These are phyloP conservation scores for Monoplex corrugatus DNA, from an alignment of 2,888 invertebrate species.

Conservation along the genomic window DNA sequence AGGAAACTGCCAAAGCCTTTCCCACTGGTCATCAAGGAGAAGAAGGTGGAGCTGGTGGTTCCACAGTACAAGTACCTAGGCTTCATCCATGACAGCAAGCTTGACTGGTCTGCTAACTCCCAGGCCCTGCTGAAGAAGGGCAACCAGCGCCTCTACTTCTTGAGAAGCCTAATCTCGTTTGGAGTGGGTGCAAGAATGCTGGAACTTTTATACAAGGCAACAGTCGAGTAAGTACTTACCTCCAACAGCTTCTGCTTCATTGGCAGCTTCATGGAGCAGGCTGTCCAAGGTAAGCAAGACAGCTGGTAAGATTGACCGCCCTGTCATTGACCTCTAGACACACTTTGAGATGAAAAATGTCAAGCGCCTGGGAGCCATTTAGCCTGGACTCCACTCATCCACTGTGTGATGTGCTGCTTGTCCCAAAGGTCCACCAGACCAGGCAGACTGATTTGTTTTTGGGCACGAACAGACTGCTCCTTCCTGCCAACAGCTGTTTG, in stretches of 20 bases:
- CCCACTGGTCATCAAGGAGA: conserved; percentile 3
- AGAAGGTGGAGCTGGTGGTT: conserved; percentile 21
- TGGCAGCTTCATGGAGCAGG: background rate
- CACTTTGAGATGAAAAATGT: background rate
- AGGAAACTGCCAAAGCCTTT: background rate
- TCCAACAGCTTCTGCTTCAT: background rate
- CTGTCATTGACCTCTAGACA: background rate
- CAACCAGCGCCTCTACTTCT: background rate
- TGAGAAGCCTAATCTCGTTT: background rate
- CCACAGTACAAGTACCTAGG: conserved; percentile 20
- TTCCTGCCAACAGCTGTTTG: too few species aligned
- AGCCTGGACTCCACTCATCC: background rate
- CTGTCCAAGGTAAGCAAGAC: background rate
- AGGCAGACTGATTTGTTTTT: too few species aligned
- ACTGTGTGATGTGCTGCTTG: too few species aligned
- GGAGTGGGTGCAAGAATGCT: too few species aligned
- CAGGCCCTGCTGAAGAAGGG: background rate
- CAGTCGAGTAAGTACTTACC: background rate
- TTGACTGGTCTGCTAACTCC: conserved; percentile 18
- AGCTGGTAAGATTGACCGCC: background rate
- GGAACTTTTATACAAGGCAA: too few species aligned
- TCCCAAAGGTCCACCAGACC: too few species aligned
- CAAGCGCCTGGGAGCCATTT: background rate
- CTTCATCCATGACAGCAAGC: background rate
- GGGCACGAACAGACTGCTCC: too few species aligned